Evolutionary conservation across 2,113 vertebrate species (phyloP).

Genomic region (Columbina picui): DNA sequence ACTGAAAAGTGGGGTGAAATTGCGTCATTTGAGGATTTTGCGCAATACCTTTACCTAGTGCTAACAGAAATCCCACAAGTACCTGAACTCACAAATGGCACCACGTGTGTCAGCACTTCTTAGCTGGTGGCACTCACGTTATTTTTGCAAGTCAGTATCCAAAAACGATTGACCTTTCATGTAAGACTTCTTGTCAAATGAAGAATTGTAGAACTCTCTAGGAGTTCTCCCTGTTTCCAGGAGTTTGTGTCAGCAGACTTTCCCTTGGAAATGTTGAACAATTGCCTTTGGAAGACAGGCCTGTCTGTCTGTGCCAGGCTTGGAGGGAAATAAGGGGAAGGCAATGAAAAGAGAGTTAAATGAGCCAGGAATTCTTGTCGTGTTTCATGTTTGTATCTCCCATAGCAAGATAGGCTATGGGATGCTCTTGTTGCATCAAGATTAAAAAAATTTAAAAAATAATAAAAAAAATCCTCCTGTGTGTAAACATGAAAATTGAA

Average conservation of each 20-base stretch:
- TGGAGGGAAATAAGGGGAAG: constrained; percentile 56
- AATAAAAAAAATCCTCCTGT: constrained; percentile 23
- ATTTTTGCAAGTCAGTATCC: constrained; percentile 69
- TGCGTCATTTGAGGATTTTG: constrained; percentile 51
- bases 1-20: constrained; percentile 64
- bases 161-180: constrained; percentile 61
- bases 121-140: constrained; percentile 67
- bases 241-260: constrained; percentile 43
- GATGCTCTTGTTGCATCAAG: constrained; percentile 57
- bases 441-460: too few species aligned
- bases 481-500: constrained; percentile 78
- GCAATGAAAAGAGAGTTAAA: constrained; percentile 72
- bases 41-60: constrained; percentile 52
- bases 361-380: constrained; percentile 71
- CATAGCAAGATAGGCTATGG: constrained; percentile 50
- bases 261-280: constrained; percentile 36
- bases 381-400: constrained; percentile 66
- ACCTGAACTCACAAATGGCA: constrained; percentile 29
- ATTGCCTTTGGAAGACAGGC: constrained; percentile 35
- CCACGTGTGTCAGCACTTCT: constrained; percentile 59
- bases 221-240: constrained; percentile 70
- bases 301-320: constrained; percentile 15
- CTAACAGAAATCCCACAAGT: constrained; percentile 17
- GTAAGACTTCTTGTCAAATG: constrained; percentile 69
- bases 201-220: constrained; percentile 70